Conservation (phyloP, 2,113 vertebrate genomes). For the Addax nasomaculatus region DNA sequence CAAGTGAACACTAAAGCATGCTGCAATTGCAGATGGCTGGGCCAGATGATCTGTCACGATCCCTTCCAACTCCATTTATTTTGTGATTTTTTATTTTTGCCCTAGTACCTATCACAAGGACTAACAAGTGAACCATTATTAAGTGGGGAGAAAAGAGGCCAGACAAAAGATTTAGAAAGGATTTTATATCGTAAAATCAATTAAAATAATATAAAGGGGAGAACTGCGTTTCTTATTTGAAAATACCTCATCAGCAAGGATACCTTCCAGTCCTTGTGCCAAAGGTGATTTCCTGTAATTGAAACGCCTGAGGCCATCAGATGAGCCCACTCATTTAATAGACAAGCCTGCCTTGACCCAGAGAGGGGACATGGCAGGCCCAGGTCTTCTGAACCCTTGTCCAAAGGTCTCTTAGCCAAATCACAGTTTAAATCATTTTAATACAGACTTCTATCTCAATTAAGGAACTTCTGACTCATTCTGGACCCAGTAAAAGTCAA, state of each 20-base stretch:
- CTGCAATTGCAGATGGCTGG: conserved; percentile 47
- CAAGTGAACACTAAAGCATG: not conserved
- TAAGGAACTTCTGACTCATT: not conserved
- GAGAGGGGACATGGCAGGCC: not conserved
- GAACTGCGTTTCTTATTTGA: not conserved
- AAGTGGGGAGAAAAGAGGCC: conserved; percentile 23
- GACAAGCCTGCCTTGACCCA: not conserved
- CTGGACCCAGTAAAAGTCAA: not conserved
- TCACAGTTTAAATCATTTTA: conserved; percentile 8
- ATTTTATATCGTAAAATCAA: not conserved
- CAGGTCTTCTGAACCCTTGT: not conserved
- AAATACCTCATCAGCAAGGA: not conserved
- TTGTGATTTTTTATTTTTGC: conserved; percentile 43
- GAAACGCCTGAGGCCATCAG: not conserved
- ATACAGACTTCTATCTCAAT: not conserved
- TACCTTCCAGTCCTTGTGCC: not conserved
- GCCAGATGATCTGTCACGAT: conserved; percentile 50
- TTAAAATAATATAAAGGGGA: not conserved
- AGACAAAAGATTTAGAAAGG: not conserved
- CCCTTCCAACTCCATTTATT: conserved; percentile 59
- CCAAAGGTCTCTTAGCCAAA: not conserved
- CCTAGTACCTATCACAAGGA: conserved; percentile 39
- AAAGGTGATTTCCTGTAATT: not conserved
- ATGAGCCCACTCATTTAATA: not conserved
- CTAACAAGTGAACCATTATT: conserved; percentile 46